These are phyloP conservation scores for Heliconius eleuchia DNA, from an alignment of 1,140 invertebrate species.

Conservation along the genomic window DNA sequence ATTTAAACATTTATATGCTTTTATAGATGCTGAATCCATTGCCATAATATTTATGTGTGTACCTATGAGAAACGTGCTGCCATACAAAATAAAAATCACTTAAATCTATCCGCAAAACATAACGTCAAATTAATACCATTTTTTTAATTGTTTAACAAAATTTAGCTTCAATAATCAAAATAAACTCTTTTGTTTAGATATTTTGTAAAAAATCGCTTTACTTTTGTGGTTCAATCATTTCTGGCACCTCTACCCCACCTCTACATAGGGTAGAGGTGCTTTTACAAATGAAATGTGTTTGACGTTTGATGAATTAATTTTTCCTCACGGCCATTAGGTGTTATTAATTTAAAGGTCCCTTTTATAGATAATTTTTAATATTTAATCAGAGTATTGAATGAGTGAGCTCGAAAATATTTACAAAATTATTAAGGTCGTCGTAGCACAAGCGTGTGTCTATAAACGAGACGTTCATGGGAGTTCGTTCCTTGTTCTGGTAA, in stretches of 20 bases:
- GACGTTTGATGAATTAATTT: constrained; percentile 5
- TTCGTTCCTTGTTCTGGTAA: too few species aligned
- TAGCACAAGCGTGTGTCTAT: too few species aligned
- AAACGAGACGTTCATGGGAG: too few species aligned
- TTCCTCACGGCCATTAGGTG: not conserved
- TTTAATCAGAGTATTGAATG: not conserved
- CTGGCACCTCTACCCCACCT: not conserved
- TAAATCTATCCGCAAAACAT: not conserved
- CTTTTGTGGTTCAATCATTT: not conserved
- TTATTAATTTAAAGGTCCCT: not conserved
- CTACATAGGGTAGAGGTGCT: not conserved
- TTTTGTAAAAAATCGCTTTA: not conserved
- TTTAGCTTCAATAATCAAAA: not conserved
- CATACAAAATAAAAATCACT: too few species aligned
- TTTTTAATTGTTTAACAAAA: not conserved
- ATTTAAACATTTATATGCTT: too few species aligned
- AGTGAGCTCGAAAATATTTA: too few species aligned
- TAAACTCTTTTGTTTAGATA: not conserved
- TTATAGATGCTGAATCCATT: too few species aligned
- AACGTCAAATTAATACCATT: not conserved
- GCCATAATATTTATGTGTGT: too few species aligned
- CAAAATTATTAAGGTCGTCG: too few species aligned
- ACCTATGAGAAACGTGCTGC: too few species aligned
- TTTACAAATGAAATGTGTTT: not conserved
- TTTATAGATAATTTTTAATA: not conserved